phyloP scores from a whole-genome alignment of 1,140 invertebrate species.

The Pseudomyrmex sp. region DNA sequence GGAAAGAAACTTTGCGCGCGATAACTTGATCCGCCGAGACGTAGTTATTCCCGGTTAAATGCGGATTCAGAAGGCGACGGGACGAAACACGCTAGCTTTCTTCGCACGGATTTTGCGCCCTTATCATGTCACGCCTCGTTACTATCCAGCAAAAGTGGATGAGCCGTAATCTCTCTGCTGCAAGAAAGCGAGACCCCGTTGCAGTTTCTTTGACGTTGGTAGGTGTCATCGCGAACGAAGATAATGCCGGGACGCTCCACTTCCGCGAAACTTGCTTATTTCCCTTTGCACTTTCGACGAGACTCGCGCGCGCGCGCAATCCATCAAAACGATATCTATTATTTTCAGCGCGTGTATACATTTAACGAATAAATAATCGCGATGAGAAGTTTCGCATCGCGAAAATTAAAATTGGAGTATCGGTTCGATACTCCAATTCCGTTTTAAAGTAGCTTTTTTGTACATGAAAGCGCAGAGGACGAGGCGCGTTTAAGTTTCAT shows the following conservation, averaged over 20 bases:
- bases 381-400: neutral
- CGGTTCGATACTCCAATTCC: too few relatives aligned
- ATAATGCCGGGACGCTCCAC: conserved; percentile 7
- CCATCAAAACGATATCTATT: too few relatives aligned
- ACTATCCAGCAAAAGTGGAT: conserved; percentile 52
- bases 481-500: too few relatives aligned
- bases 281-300: conserved; percentile 11
- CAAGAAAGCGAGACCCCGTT: conserved; percentile 38
- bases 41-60: conserved; percentile 37
- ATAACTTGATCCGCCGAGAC: neutral
- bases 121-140: conserved; percentile 54
- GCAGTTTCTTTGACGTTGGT: conserved; percentile 44
- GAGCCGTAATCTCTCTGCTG: conserved; percentile 40
- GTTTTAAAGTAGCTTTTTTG: too few relatives aligned
- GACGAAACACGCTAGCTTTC: conserved; percentile 20
- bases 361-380: too few relatives aligned
- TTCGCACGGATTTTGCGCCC: conserved; percentile 36
- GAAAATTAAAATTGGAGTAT: neutral
- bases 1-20: neutral
- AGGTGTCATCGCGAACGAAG: conserved; percentile 42
- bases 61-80: conserved; percentile 16
- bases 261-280: conserved; percentile 43
- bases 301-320: neutral
- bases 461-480: too few relatives aligned
- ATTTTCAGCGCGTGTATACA: too few relatives aligned